phyloP scores from a whole-genome alignment of 2,888 invertebrate species.

The Lithodes maja region DNA sequence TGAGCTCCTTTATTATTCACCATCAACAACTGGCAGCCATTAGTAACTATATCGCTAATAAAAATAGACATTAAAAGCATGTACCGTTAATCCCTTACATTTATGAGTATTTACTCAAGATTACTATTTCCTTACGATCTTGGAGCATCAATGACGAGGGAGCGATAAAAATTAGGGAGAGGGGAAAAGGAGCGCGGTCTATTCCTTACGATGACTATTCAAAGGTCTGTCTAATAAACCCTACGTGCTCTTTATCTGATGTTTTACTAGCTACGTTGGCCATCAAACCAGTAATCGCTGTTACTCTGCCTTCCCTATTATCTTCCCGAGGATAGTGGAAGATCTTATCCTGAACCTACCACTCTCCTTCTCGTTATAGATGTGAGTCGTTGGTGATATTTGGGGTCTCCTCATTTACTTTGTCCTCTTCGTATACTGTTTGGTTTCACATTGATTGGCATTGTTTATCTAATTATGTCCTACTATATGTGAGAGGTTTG shows the following conservation, averaged over 20 bases:
- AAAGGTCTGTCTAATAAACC: not conserved
- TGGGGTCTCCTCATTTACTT: no score
- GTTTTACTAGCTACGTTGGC: not conserved
- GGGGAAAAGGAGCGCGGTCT: not conserved
- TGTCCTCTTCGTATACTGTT: no score
- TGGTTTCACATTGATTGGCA: no score
- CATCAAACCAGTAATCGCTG: not conserved
- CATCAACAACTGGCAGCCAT: no score
- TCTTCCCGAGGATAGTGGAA: not conserved
- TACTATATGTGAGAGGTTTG: no score
- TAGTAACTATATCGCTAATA: not conserved
- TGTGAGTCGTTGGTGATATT: no score
- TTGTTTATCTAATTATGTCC: no score
- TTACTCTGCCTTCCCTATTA: not conserved
- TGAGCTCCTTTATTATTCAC: no score
- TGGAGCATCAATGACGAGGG: not conserved
- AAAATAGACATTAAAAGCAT: not conserved
- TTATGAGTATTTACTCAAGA: not conserved
- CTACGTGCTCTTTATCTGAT: constrained; percentile 1
- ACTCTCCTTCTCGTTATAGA: not conserved
- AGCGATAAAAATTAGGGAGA: not conserved
- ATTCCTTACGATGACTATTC: not conserved
- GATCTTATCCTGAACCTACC: not conserved
- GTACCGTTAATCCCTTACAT: not conserved
- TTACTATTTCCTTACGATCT: not conserved